These are phyloP conservation scores for Cylloceria caligata DNA, from an alignment of 2,888 invertebrate species.

Conservation along the genomic window DNA sequence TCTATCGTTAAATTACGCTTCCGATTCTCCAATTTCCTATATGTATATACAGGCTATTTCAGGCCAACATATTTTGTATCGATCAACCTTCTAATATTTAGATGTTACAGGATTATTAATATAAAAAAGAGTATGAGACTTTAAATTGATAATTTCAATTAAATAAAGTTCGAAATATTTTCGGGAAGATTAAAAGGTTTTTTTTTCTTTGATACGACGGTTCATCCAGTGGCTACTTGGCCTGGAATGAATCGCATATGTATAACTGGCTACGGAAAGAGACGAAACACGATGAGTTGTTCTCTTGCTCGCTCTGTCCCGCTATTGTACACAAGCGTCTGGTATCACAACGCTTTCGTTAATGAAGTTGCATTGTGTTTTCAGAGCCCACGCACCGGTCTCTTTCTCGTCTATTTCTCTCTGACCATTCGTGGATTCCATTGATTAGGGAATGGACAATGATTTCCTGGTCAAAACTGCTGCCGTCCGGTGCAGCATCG, in stretches of 20 bases:
- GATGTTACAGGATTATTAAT: no score
- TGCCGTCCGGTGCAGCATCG: slow-evolving; percentile 38
- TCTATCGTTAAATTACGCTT: slow-evolving; percentile 42
- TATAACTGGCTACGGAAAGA: slow-evolving; percentile 22
- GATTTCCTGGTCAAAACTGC: slow-evolving; percentile 49
- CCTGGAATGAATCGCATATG: neutral
- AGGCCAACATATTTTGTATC: no score
- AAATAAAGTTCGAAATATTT: no score
- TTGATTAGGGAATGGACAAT: slow-evolving; percentile 61
- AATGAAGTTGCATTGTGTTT: slow-evolving; percentile 65
- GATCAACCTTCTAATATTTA: neutral
- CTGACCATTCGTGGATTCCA: slow-evolving; percentile 14
- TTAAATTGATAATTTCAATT: no score
- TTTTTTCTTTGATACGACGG: no score
- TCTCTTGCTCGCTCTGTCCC: slow-evolving; percentile 21
- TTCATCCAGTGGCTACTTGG: no score
- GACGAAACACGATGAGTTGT: slow-evolving; percentile 18
- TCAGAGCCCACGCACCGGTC: slow-evolving; percentile 28
- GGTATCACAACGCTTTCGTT: slow-evolving; percentile 49
- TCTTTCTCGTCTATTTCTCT: slow-evolving; percentile 29
- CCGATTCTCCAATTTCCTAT: slow-evolving; percentile 43
- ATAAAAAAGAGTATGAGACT: no score
- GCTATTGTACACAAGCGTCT: slow-evolving; percentile 38
- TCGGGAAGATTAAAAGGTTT: no score
- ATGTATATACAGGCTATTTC: slow-evolving; percentile 2